A percentile compares a stretch with the other conserved stretches of the same genome.
Conservation (phyloP, 2,888 invertebrate species). For the Lypha dubia region DNA sequence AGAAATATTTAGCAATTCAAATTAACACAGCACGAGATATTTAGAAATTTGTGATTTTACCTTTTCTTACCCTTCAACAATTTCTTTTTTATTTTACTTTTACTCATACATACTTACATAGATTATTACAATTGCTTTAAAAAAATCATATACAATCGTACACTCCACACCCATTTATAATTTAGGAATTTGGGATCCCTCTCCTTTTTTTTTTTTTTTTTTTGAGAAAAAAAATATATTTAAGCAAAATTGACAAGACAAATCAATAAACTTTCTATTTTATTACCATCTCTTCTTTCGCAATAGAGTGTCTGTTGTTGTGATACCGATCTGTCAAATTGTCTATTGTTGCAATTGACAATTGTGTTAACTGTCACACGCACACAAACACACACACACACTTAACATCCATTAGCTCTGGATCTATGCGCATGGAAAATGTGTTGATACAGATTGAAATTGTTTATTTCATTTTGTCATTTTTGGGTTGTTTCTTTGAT, state of each 20-base stretch:
- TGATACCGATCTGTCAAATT: constrained; percentile 77
- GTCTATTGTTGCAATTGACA: constrained; percentile 78
- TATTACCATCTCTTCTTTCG: constrained; percentile 74
- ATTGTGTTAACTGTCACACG: constrained; percentile 74
- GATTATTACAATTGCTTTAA: constrained; percentile 20
- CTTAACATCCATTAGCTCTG: constrained; percentile 74
- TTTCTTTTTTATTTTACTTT: constrained; percentile 19
- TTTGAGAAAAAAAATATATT: constrained; percentile 33
- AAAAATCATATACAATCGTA: constrained; percentile 57
- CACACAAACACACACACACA: constrained; percentile 72
- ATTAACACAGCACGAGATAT: constrained; percentile 48
- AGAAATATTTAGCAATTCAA: constrained; percentile 39
- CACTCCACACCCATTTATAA: constrained; percentile 74
- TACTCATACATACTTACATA: too few relatives aligned
- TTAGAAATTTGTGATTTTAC: background rate
- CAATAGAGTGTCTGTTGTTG: constrained; percentile 8
- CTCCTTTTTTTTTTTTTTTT: background rate
- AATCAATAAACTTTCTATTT: constrained; percentile 82
- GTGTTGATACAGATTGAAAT: constrained; percentile 76
- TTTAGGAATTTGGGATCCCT: constrained; percentile 58
- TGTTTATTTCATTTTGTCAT: constrained; percentile 80
- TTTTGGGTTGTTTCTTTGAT: constrained; percentile 71
- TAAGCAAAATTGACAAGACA: constrained; percentile 78
- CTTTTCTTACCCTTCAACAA: constrained; percentile 36
- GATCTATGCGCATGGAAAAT: constrained; percentile 11